Evolutionary conservation across 2,888 invertebrate species (phyloP), one percentile per base, ranked within the genome.

Genomic region (Plebejus anna): DNA sequence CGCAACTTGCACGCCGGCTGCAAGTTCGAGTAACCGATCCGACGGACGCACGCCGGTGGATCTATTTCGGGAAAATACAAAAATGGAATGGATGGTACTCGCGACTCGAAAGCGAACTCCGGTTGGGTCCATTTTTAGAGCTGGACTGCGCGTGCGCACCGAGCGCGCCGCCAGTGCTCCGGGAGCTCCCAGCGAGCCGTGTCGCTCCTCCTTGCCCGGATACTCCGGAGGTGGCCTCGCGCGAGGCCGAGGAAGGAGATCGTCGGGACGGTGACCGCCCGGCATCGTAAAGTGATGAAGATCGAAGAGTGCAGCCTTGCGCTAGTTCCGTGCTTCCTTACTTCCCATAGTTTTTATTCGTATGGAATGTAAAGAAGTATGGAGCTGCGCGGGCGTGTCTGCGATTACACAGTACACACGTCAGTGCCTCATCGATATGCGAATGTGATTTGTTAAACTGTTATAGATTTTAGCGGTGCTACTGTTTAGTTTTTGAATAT

Each of bases 331-430:
- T 97, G 97, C 97, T 97, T 97, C 97, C 97, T 97, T 97, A 97
- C 97, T 97, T 97, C 97, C 97, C 97, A 97, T 97, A 97, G 96
- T 96, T 95, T 94, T 88, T 93, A 94, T 95, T 91, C 96, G 94
- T 98, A 98, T 98, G 98, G 98, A 98, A 98, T 98, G 98, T 98
- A 98, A 98, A 98, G 98, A 98, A 98, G 97, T 98, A 97, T 97
- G 97, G 97, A 97, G 96, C 96, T 95, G 93, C 94, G 93, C 92
- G 89, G 94, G 93, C 90, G 90, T 89, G 86, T 83, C 91, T 84
- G 81, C 91, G 83, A 80, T 84, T 84, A 87, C 81, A 84, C 32
- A 32, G 32, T 32, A 32, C 32, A 32, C 82, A 36, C 75, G 77
- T 81, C 81, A 83, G 70, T 75, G 72, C 77, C 59, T 76, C 72